Evolutionary conservation across 2,797 vertebrate genomes (phyloP).

Genomic region (Pogonophryne albipinna): DNA sequence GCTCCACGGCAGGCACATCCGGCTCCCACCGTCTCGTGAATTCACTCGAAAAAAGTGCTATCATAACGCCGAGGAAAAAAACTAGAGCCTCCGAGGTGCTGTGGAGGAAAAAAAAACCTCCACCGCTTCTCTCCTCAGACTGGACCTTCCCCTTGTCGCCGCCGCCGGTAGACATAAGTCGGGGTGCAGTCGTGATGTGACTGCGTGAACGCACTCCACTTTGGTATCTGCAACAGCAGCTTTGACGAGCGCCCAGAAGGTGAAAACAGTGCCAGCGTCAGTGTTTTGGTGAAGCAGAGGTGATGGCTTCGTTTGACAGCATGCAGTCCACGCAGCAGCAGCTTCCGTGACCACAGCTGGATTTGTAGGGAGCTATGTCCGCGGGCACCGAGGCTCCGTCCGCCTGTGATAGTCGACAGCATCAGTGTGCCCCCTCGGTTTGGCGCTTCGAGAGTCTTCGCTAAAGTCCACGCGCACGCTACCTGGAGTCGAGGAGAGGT

Average conservation of each 20-base stretch:
- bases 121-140: conserved; percentile 27
- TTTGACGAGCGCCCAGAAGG: conserved; percentile 11
- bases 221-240: conserved; percentile 15
- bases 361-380: conserved; percentile 76
- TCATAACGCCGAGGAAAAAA: conserved; percentile 24
- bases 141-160: conserved; percentile 62
- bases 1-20: conserved; percentile 61
- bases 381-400: conserved; percentile 74
- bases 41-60: conserved; percentile 25
- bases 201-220: conserved; percentile 53
- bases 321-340: conserved; percentile 52
- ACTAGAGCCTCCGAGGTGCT: conserved; percentile 34
- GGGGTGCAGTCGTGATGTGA: conserved; percentile 72
- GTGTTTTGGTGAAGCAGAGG: conserved; percentile 12
- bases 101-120: conserved; percentile 20
- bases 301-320: conserved; percentile 59
- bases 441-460: conserved; percentile 74
- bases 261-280: neutral
- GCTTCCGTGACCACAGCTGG: conserved; percentile 82
- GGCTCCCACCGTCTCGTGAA: conserved; percentile 48
- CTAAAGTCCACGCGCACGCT: conserved; percentile 63
- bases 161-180: conserved; percentile 72
- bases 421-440: conserved; percentile 61
- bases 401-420: conserved; percentile 67
- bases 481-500: conserved; percentile 48